A percentile compares a stretch with the other conserved stretches of the same genome.
These are phyloP conservation scores for Nemurella pictetii DNA, from an alignment of 2,888 invertebrate genomes.

Conservation along the genomic window DNA sequence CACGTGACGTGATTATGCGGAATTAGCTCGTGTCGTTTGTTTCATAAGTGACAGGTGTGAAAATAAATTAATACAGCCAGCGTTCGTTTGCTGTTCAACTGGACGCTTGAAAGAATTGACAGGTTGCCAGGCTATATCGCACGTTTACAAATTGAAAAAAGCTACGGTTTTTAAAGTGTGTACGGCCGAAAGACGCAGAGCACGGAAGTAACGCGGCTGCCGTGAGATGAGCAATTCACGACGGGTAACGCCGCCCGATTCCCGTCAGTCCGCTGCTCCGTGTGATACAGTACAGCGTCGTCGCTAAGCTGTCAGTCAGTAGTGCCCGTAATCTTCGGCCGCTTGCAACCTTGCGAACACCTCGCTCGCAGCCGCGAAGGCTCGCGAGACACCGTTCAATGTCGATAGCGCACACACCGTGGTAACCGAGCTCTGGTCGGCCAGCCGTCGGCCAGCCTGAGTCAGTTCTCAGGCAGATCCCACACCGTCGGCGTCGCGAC, in stretches of 20 bases:
- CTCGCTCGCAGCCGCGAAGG: constrained; percentile 10
- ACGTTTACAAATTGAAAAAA: background rate
- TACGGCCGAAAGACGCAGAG: background rate
- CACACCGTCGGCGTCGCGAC: constrained; percentile 8
- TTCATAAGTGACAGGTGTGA: constrained; percentile 10
- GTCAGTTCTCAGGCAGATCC: constrained; percentile 5
- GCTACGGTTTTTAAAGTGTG: background rate
- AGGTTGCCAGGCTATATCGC: background rate
- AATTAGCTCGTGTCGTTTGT: constrained; percentile 32
- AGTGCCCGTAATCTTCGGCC: constrained; percentile 13
- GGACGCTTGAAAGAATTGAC: background rate
- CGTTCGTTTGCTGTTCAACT: background rate
- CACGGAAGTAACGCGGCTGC: background rate
- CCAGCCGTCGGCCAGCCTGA: no score
- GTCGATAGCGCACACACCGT: constrained; percentile 18
- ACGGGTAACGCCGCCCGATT: background rate
- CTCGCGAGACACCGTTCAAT: background rate
- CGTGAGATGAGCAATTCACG: background rate
- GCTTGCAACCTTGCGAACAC: constrained; percentile 33
- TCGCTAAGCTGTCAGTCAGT: constrained; percentile 17
- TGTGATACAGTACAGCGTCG: constrained; percentile 42
- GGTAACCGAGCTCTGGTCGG: constrained; percentile 18
- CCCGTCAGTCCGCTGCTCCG: constrained; percentile 31
- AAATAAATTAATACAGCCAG: background rate
- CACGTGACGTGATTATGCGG: background rate